Evolutionary conservation across 2,888 invertebrate species (phyloP), one percentile per base, ranked within the genome.

Genomic region (Lissocephala sabroskyi): DNA sequence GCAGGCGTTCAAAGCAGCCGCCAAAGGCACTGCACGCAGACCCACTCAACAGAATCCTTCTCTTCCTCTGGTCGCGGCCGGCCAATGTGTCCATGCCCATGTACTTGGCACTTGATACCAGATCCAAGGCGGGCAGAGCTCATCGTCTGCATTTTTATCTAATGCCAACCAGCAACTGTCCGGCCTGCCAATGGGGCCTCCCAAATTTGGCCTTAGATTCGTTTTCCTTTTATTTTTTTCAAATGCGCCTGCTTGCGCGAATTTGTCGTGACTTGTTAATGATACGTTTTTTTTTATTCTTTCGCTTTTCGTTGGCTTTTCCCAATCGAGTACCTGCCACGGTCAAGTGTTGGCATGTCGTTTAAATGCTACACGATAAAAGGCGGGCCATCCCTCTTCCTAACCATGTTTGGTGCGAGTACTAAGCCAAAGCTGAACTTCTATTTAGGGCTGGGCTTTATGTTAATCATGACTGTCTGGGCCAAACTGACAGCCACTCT

Each of bases 201-300:
- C 71, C 77, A 71, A 71, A 77, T 71, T 71, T 77, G 71, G 71
- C 2, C 5, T 30, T n/a, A n/a, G n/a, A n/a, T n/a, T 18, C 11
- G 70, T 2, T 2, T 39, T 18, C n/a, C 5, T 70, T 56, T 68
- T 62, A 60, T 51, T 57, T 68, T n/a, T 55, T 63, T 62, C 77
- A 76, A 76, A 76, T 65, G 76, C n/a, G n/a, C 65, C 76, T 65
- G 56, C 45, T 45, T 53, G n/a, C n/a, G 70, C 64, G 79, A 80
- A 80, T 79, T 79, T 79, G 79, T 79, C 79, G 79, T 79, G 79
- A 79, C 79, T 79, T 77, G 81, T 79, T 79, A 79, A 79, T 79
- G 81, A 80, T 73, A 77, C 74, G 71, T 71, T 67, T 56, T 40
- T n/a, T n/a, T n/a, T n/a, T n/a, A n/a, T n/a, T n/a, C n/a, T n/a